Evolutionary conservation across 2,888 invertebrate genomes (phyloP).

Genomic region (Bhutanitis thaidina): DNA sequence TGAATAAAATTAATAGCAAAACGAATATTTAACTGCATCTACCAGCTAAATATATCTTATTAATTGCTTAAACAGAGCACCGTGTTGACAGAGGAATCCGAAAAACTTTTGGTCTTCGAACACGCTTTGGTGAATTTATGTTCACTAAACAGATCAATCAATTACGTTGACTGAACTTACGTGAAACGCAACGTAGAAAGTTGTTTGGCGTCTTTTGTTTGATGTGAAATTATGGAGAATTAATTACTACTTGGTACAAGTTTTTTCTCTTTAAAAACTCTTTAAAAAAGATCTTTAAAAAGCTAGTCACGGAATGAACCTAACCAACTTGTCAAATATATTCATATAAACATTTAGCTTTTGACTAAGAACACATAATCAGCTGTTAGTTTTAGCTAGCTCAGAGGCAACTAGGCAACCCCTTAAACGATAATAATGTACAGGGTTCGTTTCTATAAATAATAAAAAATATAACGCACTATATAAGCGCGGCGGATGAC

Average conservation of each 20-base stretch:
- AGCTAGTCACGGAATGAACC: too few species aligned
- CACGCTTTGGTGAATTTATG: background rate
- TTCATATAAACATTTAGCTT: too few species aligned
- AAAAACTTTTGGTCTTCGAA: background rate
- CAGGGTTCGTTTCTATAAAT: too few species aligned
- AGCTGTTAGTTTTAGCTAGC: too few species aligned
- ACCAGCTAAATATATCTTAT: background rate
- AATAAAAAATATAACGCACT: too few species aligned
- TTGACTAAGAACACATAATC: too few species aligned
- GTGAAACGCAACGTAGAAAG: slow-evolving; percentile 15
- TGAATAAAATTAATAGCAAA: too few species aligned
- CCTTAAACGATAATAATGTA: too few species aligned
- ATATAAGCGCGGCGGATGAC: too few species aligned
- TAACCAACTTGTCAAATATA: too few species aligned
- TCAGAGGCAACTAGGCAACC: too few species aligned
- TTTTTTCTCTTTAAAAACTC: background rate
- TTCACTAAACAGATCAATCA: slow-evolving; percentile 1
- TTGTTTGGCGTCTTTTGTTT: slow-evolving; percentile 5
- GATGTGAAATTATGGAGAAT: slow-evolving; percentile 8
- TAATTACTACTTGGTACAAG: background rate
- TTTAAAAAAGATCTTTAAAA: too few species aligned
- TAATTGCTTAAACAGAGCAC: background rate
- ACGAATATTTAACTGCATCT: background rate
- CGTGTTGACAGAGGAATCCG: background rate
- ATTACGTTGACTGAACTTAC: slow-evolving; percentile 6